phyloP scores from a whole-genome alignment of 2,797 vertebrate species.

The Antrozous pallidus region DNA sequence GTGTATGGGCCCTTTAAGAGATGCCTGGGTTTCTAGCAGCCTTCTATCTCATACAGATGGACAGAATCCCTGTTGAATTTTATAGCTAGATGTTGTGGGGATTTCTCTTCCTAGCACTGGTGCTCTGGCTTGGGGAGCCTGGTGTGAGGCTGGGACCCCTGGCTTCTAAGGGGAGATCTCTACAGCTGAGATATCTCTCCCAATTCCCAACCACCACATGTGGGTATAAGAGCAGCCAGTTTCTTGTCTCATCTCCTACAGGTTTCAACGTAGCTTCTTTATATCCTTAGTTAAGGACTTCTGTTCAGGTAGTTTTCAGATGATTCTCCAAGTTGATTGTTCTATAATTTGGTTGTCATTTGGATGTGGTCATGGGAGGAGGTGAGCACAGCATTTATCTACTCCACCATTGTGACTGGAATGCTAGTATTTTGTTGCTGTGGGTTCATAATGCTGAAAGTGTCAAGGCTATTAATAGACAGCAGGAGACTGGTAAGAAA shows the following conservation, averaged over 20 bases:
- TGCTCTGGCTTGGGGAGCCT: no score
- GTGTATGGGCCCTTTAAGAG: no score
- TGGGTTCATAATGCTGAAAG: neutral
- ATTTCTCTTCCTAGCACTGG: no score
- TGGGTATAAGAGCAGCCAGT: neutral
- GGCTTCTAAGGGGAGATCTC: neutral
- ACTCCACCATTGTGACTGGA: neutral
- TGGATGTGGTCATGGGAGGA: neutral
- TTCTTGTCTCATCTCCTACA: neutral
- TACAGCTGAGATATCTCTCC: neutral
- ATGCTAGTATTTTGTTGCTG: neutral
- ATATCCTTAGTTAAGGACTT: neutral
- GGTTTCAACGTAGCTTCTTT: neutral
- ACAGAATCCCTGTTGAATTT: no score
- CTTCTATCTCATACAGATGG: no score
- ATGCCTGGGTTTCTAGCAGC: no score
- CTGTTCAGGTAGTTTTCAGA: no score
- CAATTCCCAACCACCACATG: neutral
- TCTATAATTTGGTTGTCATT: neutral
- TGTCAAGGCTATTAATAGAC: neutral
- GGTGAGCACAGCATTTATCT: neutral
- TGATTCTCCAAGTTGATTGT: no score
- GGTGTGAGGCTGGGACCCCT: no score
- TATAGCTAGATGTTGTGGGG: no score
- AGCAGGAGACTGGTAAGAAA: conserved; percentile 87